phyloP scores from a whole-genome alignment of 2,888 invertebrate genomes.

The Drosophila algonquin region DNA sequence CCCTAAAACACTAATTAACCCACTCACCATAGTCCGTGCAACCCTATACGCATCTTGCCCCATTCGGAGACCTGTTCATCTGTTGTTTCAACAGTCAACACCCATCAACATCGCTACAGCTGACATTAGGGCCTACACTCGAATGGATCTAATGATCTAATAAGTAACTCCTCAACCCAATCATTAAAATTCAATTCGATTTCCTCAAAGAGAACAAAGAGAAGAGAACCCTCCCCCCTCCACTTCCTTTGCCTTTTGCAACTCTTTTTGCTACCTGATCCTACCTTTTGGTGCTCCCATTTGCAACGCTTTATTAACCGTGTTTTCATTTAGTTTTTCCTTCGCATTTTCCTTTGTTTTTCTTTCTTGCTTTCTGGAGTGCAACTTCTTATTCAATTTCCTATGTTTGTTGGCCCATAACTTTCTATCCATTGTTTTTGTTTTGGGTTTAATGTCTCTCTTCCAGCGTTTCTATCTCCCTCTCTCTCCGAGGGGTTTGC shows the following conservation, averaged over 20 bases:
- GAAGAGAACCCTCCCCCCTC: constrained; percentile 53
- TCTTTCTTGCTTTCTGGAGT: constrained; percentile 17
- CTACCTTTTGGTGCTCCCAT: constrained; percentile 30
- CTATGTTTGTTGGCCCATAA: constrained; percentile 55
- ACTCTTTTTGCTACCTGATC: constrained; percentile 34
- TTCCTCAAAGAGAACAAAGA: constrained; percentile 26
- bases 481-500: not conserved
- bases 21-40: not conserved
- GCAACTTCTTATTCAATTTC: constrained; percentile 50
- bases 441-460: constrained; percentile 15
- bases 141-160: not conserved
- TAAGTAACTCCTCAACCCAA: constrained; percentile 33
- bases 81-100: constrained; percentile 40
- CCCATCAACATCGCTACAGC: constrained; percentile 26
- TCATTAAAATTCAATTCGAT: constrained; percentile 68
- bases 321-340: constrained; percentile 43
- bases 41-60: not conserved
- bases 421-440: constrained; percentile 72
- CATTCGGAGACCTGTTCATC: constrained; percentile 20
- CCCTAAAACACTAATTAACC: constrained; percentile 21
- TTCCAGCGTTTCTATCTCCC: constrained; percentile 13
- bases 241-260: constrained; percentile 48
- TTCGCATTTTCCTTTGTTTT: constrained; percentile 4
- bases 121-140: constrained; percentile 17
- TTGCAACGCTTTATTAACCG: constrained; percentile 55